Conservation (phyloP, 1,140 invertebrate genomes). For the Branchinecta lynchi region DNA sequence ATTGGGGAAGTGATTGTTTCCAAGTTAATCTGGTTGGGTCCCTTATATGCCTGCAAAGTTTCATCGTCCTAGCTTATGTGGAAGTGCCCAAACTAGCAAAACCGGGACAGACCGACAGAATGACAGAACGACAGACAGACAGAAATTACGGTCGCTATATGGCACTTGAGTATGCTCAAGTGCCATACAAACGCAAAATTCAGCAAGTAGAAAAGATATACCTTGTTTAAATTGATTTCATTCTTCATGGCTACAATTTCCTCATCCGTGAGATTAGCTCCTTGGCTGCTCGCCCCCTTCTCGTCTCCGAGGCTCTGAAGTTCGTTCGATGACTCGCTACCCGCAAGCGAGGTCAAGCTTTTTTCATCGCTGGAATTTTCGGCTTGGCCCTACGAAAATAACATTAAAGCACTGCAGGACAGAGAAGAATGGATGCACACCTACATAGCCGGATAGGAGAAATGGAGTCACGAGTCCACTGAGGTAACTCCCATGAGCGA, state of each 20-base stretch:
- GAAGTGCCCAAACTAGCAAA: too few species aligned
- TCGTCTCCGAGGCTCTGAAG: background rate
- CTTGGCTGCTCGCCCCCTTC: background rate
- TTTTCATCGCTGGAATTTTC: background rate
- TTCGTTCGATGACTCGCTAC: background rate
- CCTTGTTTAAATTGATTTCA: conserved; percentile 7
- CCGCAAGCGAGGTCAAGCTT: background rate
- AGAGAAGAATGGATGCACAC: background rate
- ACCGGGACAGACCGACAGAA: too few species aligned
- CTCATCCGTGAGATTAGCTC: background rate
- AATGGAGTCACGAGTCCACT: background rate
- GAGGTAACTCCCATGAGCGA: background rate
- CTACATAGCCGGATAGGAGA: background rate
- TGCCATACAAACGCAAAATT: background rate
- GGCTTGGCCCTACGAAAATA: background rate
- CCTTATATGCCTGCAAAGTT: too few species aligned
- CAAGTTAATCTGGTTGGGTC: too few species aligned
- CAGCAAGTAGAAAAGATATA: background rate
- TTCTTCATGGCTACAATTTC: background rate
- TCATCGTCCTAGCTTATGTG: too few species aligned
- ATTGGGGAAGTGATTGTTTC: too few species aligned
- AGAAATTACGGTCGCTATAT: background rate
- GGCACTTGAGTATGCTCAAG: background rate
- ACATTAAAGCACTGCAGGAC: background rate
- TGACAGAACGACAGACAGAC: background rate